Conservation (phyloP, 2,797 vertebrate genomes). For the Naso thynnoides region DNA sequence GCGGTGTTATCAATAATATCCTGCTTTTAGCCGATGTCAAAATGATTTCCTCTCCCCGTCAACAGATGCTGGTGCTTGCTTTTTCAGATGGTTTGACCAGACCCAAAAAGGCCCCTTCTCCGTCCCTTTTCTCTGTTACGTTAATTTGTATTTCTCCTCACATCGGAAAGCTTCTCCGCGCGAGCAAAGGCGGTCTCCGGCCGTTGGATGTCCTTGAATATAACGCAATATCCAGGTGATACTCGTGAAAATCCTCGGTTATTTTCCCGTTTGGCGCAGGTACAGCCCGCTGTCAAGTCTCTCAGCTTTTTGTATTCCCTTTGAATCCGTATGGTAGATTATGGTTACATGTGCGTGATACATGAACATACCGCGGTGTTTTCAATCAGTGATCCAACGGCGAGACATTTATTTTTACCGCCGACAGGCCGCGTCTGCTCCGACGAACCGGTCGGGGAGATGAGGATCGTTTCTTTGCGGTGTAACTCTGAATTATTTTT, state of each 20-base stretch:
- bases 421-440: conserved; percentile 66
- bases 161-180: conserved; percentile 76
- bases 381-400: conserved; percentile 73
- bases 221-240: conserved; percentile 70
- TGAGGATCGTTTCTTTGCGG: conserved; percentile 67
- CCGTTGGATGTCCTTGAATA: conserved; percentile 72
- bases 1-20: conserved; percentile 69
- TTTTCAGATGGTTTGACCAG: conserved; percentile 66
- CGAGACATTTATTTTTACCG: conserved; percentile 64
- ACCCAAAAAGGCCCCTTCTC: conserved; percentile 71
- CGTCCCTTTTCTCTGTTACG: conserved; percentile 74
- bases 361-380: conserved; percentile 81
- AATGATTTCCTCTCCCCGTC: conserved; percentile 73
- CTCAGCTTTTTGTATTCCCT: conserved; percentile 79
- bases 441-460: conserved; percentile 53
- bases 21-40: conserved; percentile 74
- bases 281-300: conserved; percentile 80
- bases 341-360: conserved; percentile 84
- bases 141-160: conserved; percentile 84
- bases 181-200: conserved; percentile 60
- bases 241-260: conserved; percentile 70
- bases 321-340: conserved; percentile 79
- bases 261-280: conserved; percentile 72
- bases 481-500: conserved; percentile 76
- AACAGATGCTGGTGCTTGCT: conserved; percentile 72